Base-by-base conservation (phyloP, 2,113 vertebrate species). In the Ageneiosus marmoratus region DNA sequence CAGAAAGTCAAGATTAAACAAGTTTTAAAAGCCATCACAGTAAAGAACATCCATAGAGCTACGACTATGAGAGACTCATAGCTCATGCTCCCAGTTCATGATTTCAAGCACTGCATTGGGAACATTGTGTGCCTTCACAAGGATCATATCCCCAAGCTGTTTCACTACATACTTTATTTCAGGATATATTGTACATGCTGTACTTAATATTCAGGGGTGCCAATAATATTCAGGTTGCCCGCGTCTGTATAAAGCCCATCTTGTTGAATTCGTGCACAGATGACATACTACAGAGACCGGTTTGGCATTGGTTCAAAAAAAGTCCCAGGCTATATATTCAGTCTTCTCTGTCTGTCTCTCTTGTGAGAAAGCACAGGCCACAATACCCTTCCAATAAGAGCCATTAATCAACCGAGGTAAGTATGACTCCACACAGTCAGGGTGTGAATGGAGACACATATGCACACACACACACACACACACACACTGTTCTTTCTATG, bases 401-500 rank as follows among this genome's bases (percentile, higher is more conserved):
- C 18, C 50, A 76, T 76, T 76, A 76, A 53, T 76, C 73, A 76
- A 50, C 9, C 0, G 50, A 76, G 18, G 73, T 53, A 76, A 76
- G 73, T 74, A 74, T 32, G 72, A 76, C 73, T 76, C 73, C 73
- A 51, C 72, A 74, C 72, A 74, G 27, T 51, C 48, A 74, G 50
- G 73, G 73, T 34, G 50, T 76, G 18, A 55, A 76, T 76, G 50
- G 29, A 76, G 27, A 50, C 50, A 22, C 73, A 34, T 76, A 76
- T 76, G 50, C 16, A 76, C 16, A 50, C 50, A 22, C 73, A 34
- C 55, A n/a, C n/a, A n/a, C n/a, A n/a, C n/a, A n/a, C n/a, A n/a
- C n/a, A n/a, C n/a, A 3, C n/a, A 32, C 48, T 51, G 15, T 27
- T 34, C 48, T 50, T 91, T 41, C 2, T 87, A 86, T 11, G 24